Evolutionary conservation across 2,113 vertebrate species (phyloP).

Genomic region (Phyllostomus hastatus): DNA sequence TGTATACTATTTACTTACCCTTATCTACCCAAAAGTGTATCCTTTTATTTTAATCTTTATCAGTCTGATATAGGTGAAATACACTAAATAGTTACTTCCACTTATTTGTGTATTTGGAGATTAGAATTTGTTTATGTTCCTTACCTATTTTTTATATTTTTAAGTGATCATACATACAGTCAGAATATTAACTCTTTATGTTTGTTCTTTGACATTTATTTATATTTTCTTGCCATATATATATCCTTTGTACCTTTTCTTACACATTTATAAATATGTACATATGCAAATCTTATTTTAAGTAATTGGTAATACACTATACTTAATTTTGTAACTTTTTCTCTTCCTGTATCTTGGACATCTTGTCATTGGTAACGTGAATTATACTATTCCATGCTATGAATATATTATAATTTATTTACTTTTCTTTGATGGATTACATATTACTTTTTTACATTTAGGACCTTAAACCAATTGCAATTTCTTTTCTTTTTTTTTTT

Average conservation of each 20-base stretch:
- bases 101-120: background rate
- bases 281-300: background rate
- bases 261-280: background rate
- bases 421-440: background rate
- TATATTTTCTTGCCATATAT: background rate
- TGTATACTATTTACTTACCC: background rate
- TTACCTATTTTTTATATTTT: background rate
- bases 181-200: background rate
- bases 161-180: background rate
- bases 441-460: background rate
- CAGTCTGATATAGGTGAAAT: background rate
- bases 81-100: background rate
- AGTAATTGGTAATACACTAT: background rate
- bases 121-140: background rate
- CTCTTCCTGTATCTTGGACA: background rate
- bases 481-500: background rate
- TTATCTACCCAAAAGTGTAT: background rate
- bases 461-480: background rate
- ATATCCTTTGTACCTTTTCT: background rate
- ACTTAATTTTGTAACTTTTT: background rate
- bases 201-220: background rate
- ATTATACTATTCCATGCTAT: background rate
- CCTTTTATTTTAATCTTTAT: background rate
- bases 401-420: background rate
- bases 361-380: background rate